Base-by-base conservation (phyloP, 1,140 invertebrate species). In the Lucilia cuprina region DNA sequence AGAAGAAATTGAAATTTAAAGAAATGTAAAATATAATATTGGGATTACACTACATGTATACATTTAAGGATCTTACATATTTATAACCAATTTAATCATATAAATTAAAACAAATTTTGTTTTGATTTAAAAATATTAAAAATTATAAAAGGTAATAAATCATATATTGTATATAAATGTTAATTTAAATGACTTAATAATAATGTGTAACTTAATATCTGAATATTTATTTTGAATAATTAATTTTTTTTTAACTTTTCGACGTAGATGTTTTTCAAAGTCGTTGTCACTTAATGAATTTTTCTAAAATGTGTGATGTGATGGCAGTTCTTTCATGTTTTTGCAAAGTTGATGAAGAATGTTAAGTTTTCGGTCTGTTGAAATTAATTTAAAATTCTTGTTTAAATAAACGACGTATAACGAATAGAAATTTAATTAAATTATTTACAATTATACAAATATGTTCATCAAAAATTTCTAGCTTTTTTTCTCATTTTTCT, bases 381-480 rank as follows among this genome's bases (percentile, higher is more conserved):
- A 74, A 84, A 83, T 84, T 84, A 84, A 83, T 84, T 83, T 82
- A 83, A 84, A 84, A 50, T 82, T 83, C 80, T 83, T 84, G 84
- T 84, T 83, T 83, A 82, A 77, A 82, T 84, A 84, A 84, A 84
- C 82, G 84, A 83, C 55, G 25, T 83, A 74, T 55, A 84, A 34
- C 82, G 74, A 84, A 82, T 82, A 75, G 70, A 77, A 84, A 65
- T 84, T 83, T 84, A 83, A 84, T 84, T 84, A 74, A 82, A 84
- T 80, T 41, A 80, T 80, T 80, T 19, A 80, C 77, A 80, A 80
- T 80, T 80, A 80, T 49, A 49, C 35, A 80, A 78, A 78, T 70
- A 70, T 70, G 25, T 70, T 70, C 21, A 70, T 65, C 55, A 70
- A 83, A 17, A 83, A 30, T 34, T 74, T 14, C 70, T 50, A 30